Conservation (phyloP, 2,888 invertebrate genomes). For the Podabrus alpinus region DNA sequence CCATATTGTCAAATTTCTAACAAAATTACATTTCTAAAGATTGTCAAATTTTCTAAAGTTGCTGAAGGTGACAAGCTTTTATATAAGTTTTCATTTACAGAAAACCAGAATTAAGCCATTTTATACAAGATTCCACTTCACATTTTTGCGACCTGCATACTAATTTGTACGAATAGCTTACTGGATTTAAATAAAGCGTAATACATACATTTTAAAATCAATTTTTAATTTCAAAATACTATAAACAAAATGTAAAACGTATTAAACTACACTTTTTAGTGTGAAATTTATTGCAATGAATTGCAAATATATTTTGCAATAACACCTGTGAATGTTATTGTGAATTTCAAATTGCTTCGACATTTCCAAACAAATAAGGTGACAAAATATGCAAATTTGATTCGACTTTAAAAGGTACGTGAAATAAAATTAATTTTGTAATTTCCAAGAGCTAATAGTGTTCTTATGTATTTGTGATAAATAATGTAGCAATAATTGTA, state of each 20-base stretch:
- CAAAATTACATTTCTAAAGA: neutral
- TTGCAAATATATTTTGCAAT: neutral
- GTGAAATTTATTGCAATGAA: neutral
- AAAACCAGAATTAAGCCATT: constrained; percentile 1
- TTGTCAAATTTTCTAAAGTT: neutral
- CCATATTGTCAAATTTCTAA: neutral
- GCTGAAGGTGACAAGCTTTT: neutral
- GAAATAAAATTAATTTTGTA: neutral
- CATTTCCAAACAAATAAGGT: neutral
- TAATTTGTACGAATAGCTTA: neutral
- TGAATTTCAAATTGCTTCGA: neutral
- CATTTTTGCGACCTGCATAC: constrained; percentile 1
- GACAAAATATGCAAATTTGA: neutral
- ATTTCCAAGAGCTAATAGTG: neutral
- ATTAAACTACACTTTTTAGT: neutral
- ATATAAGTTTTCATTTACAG: constrained; percentile 3
- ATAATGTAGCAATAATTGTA: neutral
- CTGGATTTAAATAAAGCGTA: neutral
- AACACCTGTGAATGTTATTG: neutral
- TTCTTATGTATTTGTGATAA: neutral
- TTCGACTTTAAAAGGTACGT: neutral
- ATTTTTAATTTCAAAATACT: neutral
- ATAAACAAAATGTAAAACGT: neutral
- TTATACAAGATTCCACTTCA: constrained; percentile 1
- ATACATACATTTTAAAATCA: neutral